Evolutionary conservation across 1,140 invertebrate genomes (phyloP), one percentile per base, ranked within the genome.

Genomic region (Euwallacea similis): DNA sequence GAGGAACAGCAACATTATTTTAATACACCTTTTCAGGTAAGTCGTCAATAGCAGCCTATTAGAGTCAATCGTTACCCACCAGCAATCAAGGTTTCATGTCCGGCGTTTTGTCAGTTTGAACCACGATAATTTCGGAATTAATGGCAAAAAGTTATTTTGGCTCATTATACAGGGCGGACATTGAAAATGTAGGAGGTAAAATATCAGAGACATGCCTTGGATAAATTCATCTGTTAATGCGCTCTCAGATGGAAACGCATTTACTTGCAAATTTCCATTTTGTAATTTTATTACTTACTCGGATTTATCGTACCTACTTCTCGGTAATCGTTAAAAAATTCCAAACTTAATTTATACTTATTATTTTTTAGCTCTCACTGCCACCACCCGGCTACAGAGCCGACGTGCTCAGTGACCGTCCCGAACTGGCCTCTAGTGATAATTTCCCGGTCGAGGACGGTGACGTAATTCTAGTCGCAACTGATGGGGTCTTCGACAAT

Each of bases 1-100:
- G 91, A 94, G 76, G 97, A 99, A 82, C 97, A 98, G 80, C 95
- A 97, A 78, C 97, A 99, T 83, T 98, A 98, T 82, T 99, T 99
- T 82, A 98, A 99, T 84, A 98, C 97, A 42, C 97, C 97, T 7
- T 98, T 96, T 85, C 97, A 99, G 83, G 69, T 71, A 65, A 33
- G 21, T 33, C 21, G 21, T 33, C 21, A 33, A 33, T 33, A 33
- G 21, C 10, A 11, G 10, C 47, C 47, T 50, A 11, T 50, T 50
- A 11, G 47, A 50, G 47, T 13, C 47, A 50, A 11, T 50, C 6
- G 10, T 1, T 50, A 13, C 47, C 13, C 47, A 50, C 21, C 21
- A 33, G 21, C 21, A 33, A 33, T 33, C 21, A 33, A 33, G 21
- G 21, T 33, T 33, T 33, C 21, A 33, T 33, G 21, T 33, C 21